Evolutionary conservation across 1,140 invertebrate genomes (phyloP).

Genomic region (Aleiodes sp.): DNA sequence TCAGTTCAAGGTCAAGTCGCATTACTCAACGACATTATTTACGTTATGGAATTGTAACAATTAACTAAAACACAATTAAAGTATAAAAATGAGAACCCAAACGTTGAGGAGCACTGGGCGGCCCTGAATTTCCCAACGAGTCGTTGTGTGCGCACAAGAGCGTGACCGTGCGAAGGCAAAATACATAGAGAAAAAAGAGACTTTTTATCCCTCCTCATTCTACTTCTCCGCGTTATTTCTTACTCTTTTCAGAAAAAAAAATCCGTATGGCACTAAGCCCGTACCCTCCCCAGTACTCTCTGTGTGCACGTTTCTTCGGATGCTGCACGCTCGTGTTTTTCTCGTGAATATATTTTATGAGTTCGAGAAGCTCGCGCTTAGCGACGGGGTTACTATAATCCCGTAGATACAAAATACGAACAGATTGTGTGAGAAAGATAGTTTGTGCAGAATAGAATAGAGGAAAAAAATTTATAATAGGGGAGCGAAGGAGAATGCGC

Average conservation of each 20-base stretch:
- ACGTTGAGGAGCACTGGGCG: conserved; percentile 27
- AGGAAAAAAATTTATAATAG: not conserved
- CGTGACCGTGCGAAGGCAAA: conserved; percentile 7
- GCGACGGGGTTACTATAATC: too few species aligned
- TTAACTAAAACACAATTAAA: not conserved
- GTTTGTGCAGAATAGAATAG: not conserved
- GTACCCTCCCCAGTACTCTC: not conserved
- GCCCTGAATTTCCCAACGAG: conserved; percentile 28
- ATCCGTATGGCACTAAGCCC: not conserved
- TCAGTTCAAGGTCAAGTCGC: not conserved
- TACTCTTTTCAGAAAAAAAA: not conserved
- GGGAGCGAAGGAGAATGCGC: conserved; percentile 24
- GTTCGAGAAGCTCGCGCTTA: too few species aligned
- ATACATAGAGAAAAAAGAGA: not conserved
- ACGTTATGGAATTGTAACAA: not conserved
- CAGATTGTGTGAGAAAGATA: conserved; percentile 4
- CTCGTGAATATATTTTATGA: too few species aligned
- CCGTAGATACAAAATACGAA: not conserved
- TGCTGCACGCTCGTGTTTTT: conserved; percentile 14
- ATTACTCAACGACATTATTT: not conserved
- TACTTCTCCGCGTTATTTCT: too few species aligned
- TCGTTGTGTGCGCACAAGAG: not conserved
- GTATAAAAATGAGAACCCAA: not conserved
- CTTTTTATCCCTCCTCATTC: too few species aligned
- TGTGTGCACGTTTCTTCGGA: conserved; percentile 11